Conservation (phyloP, 2,113 vertebrate genomes). For the Antidorcas marsupialis region DNA sequence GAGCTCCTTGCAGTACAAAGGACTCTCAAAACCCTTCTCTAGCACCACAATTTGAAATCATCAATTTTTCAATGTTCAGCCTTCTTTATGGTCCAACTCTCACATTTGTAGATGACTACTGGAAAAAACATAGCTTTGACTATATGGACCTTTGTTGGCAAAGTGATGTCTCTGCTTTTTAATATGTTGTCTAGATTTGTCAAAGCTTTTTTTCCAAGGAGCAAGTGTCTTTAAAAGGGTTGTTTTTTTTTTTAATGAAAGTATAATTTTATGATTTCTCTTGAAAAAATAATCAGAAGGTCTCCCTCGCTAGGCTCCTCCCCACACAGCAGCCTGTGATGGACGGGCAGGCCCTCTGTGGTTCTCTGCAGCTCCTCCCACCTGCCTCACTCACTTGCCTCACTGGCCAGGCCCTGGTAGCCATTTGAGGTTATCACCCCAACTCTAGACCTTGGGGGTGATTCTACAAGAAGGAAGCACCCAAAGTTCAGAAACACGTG, state of each 20-base stretch:
- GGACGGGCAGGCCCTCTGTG: rapidly evolving
- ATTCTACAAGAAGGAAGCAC: neutral
- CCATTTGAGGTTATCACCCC: neutral
- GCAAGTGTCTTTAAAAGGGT: neutral
- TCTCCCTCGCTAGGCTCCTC: neutral
- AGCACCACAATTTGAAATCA: neutral
- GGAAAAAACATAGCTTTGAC: neutral
- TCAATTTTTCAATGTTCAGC: neutral
- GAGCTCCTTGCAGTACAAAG: neutral
- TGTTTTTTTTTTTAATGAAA: neutral
- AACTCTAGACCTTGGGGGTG: neutral
- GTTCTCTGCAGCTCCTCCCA: neutral
- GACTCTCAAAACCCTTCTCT: neutral
- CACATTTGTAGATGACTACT: neutral
- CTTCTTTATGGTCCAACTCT: neutral
- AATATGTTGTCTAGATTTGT: neutral
- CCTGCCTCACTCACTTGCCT: neutral
- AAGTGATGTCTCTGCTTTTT: neutral
- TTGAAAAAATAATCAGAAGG: neutral
- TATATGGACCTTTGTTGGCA: neutral
- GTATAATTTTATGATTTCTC: neutral
- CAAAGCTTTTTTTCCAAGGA: neutral
- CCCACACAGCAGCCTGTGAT: neutral
- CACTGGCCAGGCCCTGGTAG: neutral
- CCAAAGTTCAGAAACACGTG: neutral